These are phyloP conservation scores for Harpagoxenus sublaevis DNA, from an alignment of 2,888 invertebrate species.

Conservation along the genomic window DNA sequence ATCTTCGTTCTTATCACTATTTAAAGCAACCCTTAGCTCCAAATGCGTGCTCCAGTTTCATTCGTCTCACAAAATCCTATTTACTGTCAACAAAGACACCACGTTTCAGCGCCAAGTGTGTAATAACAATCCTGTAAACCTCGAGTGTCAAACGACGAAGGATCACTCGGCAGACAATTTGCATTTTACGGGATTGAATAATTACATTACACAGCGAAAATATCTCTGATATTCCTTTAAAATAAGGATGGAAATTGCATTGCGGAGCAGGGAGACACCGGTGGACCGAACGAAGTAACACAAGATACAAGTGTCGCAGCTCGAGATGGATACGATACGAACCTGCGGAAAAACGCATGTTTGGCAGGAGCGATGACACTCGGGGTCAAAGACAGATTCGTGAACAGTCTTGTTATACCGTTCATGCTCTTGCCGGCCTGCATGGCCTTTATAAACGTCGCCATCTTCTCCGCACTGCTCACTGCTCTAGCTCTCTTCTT, in stretches of 20 bases:
- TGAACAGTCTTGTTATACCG: conserved; percentile 77
- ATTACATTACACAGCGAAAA: not conserved
- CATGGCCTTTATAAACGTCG: conserved; percentile 74
- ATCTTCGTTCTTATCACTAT: not conserved
- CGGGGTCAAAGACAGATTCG: conserved; percentile 72
- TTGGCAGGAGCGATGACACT: conserved; percentile 23
- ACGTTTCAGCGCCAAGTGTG: too few species aligned
- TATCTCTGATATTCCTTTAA: not conserved
- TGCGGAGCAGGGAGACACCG: not conserved
- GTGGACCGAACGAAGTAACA: not conserved
- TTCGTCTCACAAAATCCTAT: too few species aligned
- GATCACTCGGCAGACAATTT: not conserved
- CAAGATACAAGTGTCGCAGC: not conserved
- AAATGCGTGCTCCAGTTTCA: too few species aligned
- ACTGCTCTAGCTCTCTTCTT: too few species aligned
- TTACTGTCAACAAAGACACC: too few species aligned
- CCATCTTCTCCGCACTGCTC: conserved; percentile 73
- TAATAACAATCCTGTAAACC: too few species aligned
- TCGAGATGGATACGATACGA: conserved; percentile 4
- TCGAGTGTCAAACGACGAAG: not conserved
- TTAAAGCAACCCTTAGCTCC: too few species aligned
- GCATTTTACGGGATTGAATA: not conserved
- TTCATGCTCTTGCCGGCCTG: conserved; percentile 73
- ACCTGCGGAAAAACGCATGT: conserved; percentile 59
- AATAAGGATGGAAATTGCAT: not conserved